Conservation (phyloP, 2,888 invertebrate species). For the Lamellibrachia satsuma region DNA sequence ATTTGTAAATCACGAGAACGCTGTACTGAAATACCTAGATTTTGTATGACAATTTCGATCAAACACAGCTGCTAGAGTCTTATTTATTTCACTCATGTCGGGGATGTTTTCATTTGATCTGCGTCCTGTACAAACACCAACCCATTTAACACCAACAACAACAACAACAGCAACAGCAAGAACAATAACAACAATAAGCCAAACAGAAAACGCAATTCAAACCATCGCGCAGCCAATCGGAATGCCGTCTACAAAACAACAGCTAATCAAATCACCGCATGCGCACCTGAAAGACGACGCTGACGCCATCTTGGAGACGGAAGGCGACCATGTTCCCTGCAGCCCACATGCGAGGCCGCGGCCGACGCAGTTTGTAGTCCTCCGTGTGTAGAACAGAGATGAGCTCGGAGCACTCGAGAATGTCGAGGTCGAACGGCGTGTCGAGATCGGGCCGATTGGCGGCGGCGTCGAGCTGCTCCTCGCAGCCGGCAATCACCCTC, state of each 20-base stretch:
- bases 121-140: too few relatives aligned
- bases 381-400: neutral
- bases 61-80: neutral
- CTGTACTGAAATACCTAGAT: neutral
- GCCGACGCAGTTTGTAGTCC: neutral
- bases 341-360: neutral
- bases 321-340: neutral
- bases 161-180: too few relatives aligned
- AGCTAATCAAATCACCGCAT: neutral
- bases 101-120: too few relatives aligned
- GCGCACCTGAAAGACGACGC: neutral
- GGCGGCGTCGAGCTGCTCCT: neutral
- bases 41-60: neutral
- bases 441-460: neutral
- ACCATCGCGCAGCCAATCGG: neutral
- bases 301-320: neutral
- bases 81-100: too few relatives aligned
- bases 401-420: conserved; percentile 14
- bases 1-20: neutral
- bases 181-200: neutral
- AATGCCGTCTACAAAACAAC: neutral
- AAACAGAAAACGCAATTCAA: neutral
- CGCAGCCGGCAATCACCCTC: neutral
- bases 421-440: conserved; percentile 14
- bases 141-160: too few relatives aligned